Percentiles rank a stretch among this genome's conserved stretches.
Conservation (phyloP, 2,797 vertebrate species). For the Acomys russatus region DNA sequence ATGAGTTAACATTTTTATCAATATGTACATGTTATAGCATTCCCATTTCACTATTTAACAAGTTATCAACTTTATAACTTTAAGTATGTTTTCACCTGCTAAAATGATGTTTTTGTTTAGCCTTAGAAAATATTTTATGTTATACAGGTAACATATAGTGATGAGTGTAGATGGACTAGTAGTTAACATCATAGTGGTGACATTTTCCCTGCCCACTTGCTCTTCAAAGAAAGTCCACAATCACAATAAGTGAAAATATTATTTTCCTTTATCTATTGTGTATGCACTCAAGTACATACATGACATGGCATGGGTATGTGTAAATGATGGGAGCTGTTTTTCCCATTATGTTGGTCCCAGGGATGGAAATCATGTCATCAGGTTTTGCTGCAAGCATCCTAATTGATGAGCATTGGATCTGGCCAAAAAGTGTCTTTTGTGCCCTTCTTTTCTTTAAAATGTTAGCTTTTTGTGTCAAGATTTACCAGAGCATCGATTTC, state of each 20-base stretch:
- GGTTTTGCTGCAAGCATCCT: too few relatives aligned
- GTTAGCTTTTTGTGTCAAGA: neutral
- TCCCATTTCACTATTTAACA: constrained; percentile 33
- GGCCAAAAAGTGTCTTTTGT: neutral
- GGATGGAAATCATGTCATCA: neutral
- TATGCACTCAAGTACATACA: neutral
- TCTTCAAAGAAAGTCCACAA: neutral
- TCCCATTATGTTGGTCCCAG: neutral
- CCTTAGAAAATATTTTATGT: neutral
- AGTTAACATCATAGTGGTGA: neutral
- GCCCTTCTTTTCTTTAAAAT: neutral
- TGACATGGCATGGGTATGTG: neutral
- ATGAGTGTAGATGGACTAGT: too few relatives aligned
- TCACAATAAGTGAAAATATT: neutral
- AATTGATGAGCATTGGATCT: neutral
- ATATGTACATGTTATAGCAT: neutral
- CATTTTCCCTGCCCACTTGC: neutral
- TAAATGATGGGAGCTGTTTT: neutral
- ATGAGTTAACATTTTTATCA: neutral
- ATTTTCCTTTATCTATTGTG: neutral
- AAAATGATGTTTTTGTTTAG: neutral
- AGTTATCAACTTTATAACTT: neutral
- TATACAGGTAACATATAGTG: neutral
- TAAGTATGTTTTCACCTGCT: neutral
- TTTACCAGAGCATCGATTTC: neutral